Conservation (phyloP, 2,888 invertebrate species). For the Hipparchia semele region DNA sequence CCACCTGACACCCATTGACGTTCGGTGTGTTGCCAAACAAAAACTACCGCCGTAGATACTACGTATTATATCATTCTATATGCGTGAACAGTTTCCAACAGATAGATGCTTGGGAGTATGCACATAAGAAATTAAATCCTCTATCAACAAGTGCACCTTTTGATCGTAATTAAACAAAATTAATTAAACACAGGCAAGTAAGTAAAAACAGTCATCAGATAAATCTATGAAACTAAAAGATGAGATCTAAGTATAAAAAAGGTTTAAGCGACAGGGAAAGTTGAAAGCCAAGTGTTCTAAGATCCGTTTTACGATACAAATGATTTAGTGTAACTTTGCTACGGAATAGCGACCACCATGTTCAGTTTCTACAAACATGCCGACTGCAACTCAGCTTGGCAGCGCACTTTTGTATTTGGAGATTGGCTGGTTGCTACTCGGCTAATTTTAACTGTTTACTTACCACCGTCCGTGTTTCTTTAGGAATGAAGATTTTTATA, state of each 20-base stretch:
- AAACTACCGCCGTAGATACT: slow-evolving; percentile 7
- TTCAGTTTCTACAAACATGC: neutral
- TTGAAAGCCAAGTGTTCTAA: slow-evolving; percentile 30
- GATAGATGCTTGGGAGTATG: too few species aligned
- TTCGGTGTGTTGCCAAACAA: slow-evolving; percentile 37
- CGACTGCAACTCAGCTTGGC: neutral
- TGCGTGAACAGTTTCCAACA: neutral
- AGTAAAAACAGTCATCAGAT: neutral
- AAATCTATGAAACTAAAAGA: slow-evolving; percentile 6
- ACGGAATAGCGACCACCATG: slow-evolving; percentile 13
- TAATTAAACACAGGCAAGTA: neutral
- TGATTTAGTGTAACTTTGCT: slow-evolving; percentile 31
- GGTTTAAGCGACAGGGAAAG: slow-evolving; percentile 23
- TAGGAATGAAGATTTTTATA: neutral
- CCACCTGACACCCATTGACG: slow-evolving; percentile 48
- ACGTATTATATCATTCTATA: neutral
- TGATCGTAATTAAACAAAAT: too few species aligned
- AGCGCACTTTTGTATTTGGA: neutral
- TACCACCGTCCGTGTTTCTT: neutral
- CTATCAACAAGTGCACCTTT: too few species aligned
- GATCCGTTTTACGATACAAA: slow-evolving; percentile 34
- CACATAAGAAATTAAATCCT: too few species aligned
- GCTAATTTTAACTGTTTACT: neutral
- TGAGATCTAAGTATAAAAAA: slow-evolving; percentile 9
- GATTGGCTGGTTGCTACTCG: neutral